Conservation (phyloP, 2,113 vertebrate genomes). For the Cyprinodon tularosa region DNA sequence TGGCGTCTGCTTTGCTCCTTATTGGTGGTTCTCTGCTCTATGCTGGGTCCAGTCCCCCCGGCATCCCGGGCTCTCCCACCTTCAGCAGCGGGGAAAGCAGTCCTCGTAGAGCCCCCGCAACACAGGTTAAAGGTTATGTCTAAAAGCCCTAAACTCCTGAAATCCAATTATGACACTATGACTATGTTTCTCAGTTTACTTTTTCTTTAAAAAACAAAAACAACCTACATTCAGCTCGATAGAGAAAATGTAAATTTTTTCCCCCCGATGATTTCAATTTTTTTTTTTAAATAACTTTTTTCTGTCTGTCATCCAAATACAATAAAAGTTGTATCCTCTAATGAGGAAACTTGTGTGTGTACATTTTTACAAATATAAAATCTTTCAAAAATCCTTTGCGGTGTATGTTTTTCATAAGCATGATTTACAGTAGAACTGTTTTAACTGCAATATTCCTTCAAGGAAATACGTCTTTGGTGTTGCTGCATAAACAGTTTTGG, state of each 20-base stretch:
- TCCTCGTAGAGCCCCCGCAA: conserved; percentile 76
- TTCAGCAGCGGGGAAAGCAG: conserved; percentile 84
- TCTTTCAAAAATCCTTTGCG: not conserved
- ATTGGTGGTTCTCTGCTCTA: conserved; percentile 83
- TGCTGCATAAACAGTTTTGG: conserved; percentile 47
- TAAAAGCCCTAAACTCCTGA: conserved; percentile 57
- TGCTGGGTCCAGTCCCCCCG: conserved; percentile 79
- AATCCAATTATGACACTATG: conserved; percentile 42
- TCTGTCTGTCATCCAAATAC: conserved; percentile 71
- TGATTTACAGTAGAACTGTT: not conserved
- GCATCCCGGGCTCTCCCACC: conserved; percentile 79
- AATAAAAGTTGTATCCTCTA: conserved; percentile 75
- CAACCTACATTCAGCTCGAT: conserved; percentile 53
- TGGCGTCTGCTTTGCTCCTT: conserved; percentile 76
- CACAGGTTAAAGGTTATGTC: conserved; percentile 84
- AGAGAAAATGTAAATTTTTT: conserved; percentile 68
- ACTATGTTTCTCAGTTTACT: conserved; percentile 65
- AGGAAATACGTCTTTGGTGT: conserved; percentile 12
- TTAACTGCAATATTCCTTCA: not conserved
- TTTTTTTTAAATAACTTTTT: conserved; percentile 69
- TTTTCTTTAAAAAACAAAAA: conserved; percentile 50
- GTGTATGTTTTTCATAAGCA: not conserved
- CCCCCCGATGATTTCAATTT: conserved; percentile 61
- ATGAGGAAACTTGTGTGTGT: conserved; percentile 38
- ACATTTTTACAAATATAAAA: conserved; percentile 30